These are phyloP conservation scores for Brachirus orientalis DNA, from an alignment of 2,113 vertebrate species.

Conservation along the genomic window DNA sequence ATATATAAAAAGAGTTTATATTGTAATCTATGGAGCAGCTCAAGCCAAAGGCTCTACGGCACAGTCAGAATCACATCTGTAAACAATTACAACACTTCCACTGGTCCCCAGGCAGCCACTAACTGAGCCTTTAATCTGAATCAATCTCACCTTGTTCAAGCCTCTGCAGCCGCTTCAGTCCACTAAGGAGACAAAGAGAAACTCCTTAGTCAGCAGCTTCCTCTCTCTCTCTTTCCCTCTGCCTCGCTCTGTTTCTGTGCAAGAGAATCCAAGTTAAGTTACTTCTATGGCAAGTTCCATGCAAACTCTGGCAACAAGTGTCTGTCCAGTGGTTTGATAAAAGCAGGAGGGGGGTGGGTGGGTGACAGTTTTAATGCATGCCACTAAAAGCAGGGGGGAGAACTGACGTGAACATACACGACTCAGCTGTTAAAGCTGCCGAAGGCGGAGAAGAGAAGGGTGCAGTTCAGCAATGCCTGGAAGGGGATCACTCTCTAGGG, in stretches of 20 bases:
- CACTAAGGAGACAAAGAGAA: slow-evolving; percentile 9
- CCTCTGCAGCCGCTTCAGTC: slow-evolving; percentile 48
- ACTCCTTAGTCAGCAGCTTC: slow-evolving; percentile 37
- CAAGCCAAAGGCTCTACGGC: background rate
- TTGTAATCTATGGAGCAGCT: background rate
- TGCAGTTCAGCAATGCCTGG: background rate
- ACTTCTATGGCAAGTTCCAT: slow-evolving; percentile 10
- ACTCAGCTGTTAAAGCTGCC: background rate
- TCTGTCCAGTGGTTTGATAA: background rate
- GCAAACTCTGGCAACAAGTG: slow-evolving; percentile 22
- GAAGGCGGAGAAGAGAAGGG: background rate
- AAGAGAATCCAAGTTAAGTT: background rate
- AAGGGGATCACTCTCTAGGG: background rate
- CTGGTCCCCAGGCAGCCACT: background rate
- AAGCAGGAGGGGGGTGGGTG: too few relatives aligned
- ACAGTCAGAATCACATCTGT: background rate
- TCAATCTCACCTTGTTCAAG: slow-evolving; percentile 64
- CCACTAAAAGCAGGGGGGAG: background rate
- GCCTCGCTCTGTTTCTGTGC: background rate
- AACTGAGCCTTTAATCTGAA: slow-evolving; percentile 1
- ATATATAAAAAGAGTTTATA: too few relatives aligned
- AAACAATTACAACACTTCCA: background rate
- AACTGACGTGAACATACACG: background rate
- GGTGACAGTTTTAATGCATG: background rate
- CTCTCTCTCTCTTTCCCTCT: background rate